phyloP scores from a whole-genome alignment of 1,140 invertebrate species.

The Pentalonia nigronervosa region DNA sequence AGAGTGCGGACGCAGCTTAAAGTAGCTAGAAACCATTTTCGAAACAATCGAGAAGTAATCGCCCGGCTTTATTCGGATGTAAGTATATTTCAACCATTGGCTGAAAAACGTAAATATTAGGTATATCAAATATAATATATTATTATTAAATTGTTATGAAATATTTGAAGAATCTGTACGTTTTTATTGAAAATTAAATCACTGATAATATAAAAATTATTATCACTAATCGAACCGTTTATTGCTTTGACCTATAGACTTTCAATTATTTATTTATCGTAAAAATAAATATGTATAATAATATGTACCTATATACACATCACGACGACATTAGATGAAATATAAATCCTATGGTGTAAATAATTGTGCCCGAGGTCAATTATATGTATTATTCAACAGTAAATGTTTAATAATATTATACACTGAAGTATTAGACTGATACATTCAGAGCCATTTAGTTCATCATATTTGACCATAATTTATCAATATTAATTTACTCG shows the following conservation, averaged over 20 bases:
- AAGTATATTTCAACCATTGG: not conserved
- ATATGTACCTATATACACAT: not conserved
- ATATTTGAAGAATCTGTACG: not conserved
- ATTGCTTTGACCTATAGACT: slow-evolving; percentile 10
- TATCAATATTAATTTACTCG: not conserved
- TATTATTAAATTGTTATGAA: not conserved
- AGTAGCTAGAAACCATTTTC: slow-evolving; percentile 37
- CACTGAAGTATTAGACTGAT: not conserved
- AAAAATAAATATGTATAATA: not conserved
- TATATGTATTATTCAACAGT: not conserved
- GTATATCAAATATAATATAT: not conserved
- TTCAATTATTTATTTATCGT: slow-evolving; percentile 22
- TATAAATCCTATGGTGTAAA: not conserved
- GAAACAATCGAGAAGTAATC: not conserved
- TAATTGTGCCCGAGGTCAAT: not conserved
- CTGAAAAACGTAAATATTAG: not conserved
- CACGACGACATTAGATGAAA: not conserved
- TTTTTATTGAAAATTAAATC: not conserved
- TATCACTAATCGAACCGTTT: slow-evolving; percentile 22
- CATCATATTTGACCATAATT: not conserved
- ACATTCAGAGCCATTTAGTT: not conserved
- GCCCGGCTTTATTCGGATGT: not conserved
- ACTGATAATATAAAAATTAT: not conserved
- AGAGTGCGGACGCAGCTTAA: not conserved
- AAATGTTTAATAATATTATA: slow-evolving; percentile 9